Evolutionary conservation across 2,888 invertebrate genomes (phyloP).

Genomic region (Torymus auratus): DNA sequence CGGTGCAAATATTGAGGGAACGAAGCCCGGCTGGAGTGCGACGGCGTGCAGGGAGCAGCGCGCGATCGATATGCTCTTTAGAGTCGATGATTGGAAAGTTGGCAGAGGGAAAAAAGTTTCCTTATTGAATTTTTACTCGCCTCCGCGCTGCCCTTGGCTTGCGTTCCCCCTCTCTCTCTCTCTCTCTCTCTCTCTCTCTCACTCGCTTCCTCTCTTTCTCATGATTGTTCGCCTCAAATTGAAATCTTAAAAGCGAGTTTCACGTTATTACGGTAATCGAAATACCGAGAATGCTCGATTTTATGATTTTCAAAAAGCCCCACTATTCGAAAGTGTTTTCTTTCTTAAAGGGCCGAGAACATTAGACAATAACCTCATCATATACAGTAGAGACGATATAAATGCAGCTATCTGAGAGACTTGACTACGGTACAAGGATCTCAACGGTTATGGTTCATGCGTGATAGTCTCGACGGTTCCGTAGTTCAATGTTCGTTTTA

Average conservation of each 20-base stretch:
- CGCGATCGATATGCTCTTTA: slow-evolving; percentile 44
- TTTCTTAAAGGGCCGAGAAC: too few species aligned
- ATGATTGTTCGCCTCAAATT: slow-evolving; percentile 37
- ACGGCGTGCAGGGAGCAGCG: background rate
- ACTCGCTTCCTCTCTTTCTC: background rate
- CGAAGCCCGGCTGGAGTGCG: background rate
- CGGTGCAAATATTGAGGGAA: slow-evolving; percentile 35
- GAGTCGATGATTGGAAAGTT: slow-evolving; percentile 49
- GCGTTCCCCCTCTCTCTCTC: too few species aligned
- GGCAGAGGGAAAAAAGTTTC: slow-evolving; percentile 31
- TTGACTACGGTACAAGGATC: too few species aligned
- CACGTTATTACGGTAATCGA: background rate
- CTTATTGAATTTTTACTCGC: slow-evolving; percentile 47
- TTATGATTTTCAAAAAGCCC: too few species aligned
- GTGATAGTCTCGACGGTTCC: background rate
- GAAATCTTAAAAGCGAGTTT: slow-evolving; percentile 17
- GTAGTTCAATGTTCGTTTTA: background rate
- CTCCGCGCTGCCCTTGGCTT: background rate
- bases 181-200: too few species aligned
- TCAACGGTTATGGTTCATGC: too few species aligned
- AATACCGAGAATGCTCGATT: background rate
- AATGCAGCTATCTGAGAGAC: too few species aligned
- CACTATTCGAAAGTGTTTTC: too few species aligned
- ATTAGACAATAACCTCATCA: too few species aligned
- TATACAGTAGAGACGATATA: too few species aligned